Base-by-base conservation (phyloP, 2,888 invertebrate genomes). In the Athripsodes cinereus region DNA sequence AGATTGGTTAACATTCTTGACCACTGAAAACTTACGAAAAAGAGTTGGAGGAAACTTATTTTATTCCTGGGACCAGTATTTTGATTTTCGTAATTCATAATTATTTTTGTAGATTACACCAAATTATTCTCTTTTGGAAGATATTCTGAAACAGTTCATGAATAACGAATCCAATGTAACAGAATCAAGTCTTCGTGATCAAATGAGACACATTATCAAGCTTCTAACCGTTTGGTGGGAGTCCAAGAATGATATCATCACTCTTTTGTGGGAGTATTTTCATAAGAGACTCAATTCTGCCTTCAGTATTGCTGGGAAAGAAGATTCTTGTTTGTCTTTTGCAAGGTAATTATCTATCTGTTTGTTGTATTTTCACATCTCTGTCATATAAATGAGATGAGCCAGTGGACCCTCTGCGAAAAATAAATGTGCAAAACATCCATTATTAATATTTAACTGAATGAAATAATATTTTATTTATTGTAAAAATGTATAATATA, bases 231-330 rank as follows among this genome's bases (percentile, higher is more conserved):
- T 64, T 2, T 66, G 75, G 72, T 80, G 80, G 76, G 72, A 74
- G 22, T 73, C 79, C 10, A 74, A 75, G 62, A 73, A 74, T 10
- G 75, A 78, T 59, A 72, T 79, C 50, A 68, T 80, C 18, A 74
- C 78, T 59, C 67, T 74, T 46, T 67, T 83, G 1, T 82, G 83
- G 81, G 83, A 83, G 64, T 78, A 79, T 66, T 80, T 81, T 65
- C 80, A 83, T 65, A 78, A 80, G 56, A 74, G 77, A 66, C 69
- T 84, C 2, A 80, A 83, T 66, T 74, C 76, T 34, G 74, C 76
- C 1, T 83, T 82, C 65, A 71, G 76, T 58, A 66, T 77, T 13
- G 71, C 74, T 20, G 75, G 75, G 22, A 67, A 74, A n/a, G 72
- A 72, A 5, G 71, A 71, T 34, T 71, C 71, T 71, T 64, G 65